Base-by-base conservation (phyloP, 2,888 invertebrate genomes). In the Acrobasis suavella region DNA sequence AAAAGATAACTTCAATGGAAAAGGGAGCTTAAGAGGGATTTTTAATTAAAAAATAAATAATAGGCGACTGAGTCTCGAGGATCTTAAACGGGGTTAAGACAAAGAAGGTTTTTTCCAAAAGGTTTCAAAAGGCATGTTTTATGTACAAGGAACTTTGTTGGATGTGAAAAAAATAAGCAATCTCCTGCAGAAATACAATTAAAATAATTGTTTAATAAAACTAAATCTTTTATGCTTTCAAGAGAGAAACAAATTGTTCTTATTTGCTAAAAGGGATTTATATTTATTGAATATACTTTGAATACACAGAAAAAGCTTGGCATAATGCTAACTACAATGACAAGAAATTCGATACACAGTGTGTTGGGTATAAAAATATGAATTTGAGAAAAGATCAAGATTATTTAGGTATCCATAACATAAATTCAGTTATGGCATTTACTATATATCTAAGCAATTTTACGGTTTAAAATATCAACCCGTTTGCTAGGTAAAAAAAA, bases 111-210 rank as follows among this genome's bases (percentile, higher is more conserved):
- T 55, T 37, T 60, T 67, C 64, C 64, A 51, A 67, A 65, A 62
- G 67, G 17, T 69, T 49, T 46, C 54, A 49, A 73, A 83, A 84
- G 83, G 84, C 83, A 84, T 83, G 67, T 67, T 71, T 77, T 77
- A 22, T 76, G 46, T 61, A 67, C 72, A 82, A 82, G 77, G 76
- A 81, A 82, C 77, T 79, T 75, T 71, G 71, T 78, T 69, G 67
- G 79, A 78, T 76, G 73, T 74, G 70, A 71, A 70, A 49, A n/a
- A 39, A 55, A 38, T 38, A 37, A 39, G 32, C 32, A 32, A 32
- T 32, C 32, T 0, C 55, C 39, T 38, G 9, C 16, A 38, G 22
- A 37, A 37, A 32, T 32, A 32, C 32, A 32, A 7, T 32, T 32
- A 7, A 7, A 32, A 22, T 22, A 32, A 32, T 32, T 32, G 8